Evolutionary conservation across 2,113 vertebrate species (phyloP).

Genomic region (Lynx canadensis): DNA sequence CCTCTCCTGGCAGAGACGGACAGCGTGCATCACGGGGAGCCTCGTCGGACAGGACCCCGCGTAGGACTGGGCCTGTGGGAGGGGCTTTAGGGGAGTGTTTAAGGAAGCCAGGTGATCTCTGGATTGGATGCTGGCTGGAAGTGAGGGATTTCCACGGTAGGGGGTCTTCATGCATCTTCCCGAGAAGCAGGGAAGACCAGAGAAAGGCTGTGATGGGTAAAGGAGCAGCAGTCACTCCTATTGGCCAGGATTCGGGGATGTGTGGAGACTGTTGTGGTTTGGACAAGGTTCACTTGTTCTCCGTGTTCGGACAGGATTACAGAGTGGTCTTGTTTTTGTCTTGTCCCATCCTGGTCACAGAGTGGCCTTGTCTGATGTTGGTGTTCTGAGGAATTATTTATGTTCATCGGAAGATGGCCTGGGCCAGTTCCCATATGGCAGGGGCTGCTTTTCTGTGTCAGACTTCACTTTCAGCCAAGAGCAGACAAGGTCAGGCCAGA

Average conservation of each 20-base stretch:
- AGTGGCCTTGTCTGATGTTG: neutral
- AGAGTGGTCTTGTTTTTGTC: no score
- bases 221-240: neutral
- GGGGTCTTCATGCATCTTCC: neutral
- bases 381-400: neutral
- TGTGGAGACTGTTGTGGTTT: neutral
- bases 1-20: neutral
- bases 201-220: neutral
- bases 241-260: neutral
- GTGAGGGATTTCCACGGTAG: neutral
- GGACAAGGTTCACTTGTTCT: neutral
- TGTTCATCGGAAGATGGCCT: neutral
- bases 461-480: slow-evolving; percentile 1
- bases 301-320: no score
- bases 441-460: neutral
- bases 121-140: neutral
- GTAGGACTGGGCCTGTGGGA: neutral
- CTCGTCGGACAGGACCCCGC: neutral
- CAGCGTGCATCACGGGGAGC: neutral
- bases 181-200: neutral
- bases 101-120: neutral
- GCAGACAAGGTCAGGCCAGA: neutral
- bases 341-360: neutral
- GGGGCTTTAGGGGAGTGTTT: neutral
- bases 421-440: neutral